A percentile compares a stretch with the other conserved stretches of the same genome.
Conservation (phyloP, 2,888 invertebrate genomes). For the Papilio demoleus region DNA sequence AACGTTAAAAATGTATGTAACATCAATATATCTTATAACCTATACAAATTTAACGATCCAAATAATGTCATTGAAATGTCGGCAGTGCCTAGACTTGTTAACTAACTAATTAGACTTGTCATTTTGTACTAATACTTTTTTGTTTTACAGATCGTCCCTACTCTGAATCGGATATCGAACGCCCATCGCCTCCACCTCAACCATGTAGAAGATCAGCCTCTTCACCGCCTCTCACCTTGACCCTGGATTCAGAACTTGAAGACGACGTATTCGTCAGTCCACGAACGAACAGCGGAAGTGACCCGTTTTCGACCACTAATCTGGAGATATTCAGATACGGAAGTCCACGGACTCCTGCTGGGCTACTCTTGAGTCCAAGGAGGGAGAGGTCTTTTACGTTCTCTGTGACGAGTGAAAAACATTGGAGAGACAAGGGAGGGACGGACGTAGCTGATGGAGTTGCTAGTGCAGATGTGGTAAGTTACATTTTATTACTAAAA, state of each 20-base stretch:
- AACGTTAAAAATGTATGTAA: too few species aligned
- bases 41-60: too few species aligned
- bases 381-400: slow-evolving; percentile 74
- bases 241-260: slow-evolving; percentile 73
- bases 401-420: slow-evolving; percentile 74
- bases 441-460: slow-evolving; percentile 73
- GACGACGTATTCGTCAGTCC: slow-evolving; percentile 78
- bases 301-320: slow-evolving; percentile 70
- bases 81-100: too few species aligned
- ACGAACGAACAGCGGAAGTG: slow-evolving; percentile 67
- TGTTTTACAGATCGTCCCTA: slow-evolving; percentile 71
- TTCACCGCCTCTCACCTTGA: slow-evolving; percentile 68
- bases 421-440: slow-evolving; percentile 79
- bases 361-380: slow-evolving; percentile 71
- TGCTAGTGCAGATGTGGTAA: slow-evolving; percentile 69
- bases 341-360: slow-evolving; percentile 72
- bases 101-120: too few species aligned
- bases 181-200: slow-evolving; percentile 55
- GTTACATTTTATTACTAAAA: slow-evolving; percentile 42
- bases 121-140: too few species aligned
- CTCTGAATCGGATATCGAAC: slow-evolving; percentile 72
- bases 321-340: slow-evolving; percentile 74
- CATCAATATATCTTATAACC: too few species aligned
- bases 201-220: slow-evolving; percentile 71
- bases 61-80: too few species aligned